A percentile compares a stretch with the other conserved stretches of the same genome.
Evolutionary conservation across 2,888 invertebrate genomes (phyloP).

Genomic region (Heliconius charithonia): DNA sequence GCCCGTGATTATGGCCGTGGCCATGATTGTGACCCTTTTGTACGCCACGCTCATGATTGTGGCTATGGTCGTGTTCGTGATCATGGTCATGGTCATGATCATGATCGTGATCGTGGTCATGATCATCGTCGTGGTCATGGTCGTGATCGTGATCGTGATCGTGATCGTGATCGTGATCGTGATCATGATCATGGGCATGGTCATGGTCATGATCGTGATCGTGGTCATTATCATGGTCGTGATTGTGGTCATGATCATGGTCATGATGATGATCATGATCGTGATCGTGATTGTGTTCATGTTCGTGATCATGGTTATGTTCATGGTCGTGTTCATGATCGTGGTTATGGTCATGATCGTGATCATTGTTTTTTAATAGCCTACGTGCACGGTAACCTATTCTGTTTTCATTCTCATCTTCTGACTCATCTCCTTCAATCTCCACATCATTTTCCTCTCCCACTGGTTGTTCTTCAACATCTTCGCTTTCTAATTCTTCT

Average conservation of each 20-base stretch:
- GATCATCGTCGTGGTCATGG: not conserved
- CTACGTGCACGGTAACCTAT: constrained; percentile 5
- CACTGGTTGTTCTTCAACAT: constrained; percentile 21
- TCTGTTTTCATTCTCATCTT: constrained; percentile 30
- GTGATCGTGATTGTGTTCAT: not conserved
- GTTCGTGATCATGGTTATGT: not conserved
- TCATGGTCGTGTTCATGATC: constrained; percentile 30
- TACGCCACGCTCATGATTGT: not conserved
- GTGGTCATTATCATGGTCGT: constrained; percentile 38
- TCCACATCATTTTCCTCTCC: constrained; percentile 38
- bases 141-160: not conserved
- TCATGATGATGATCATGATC: constrained; percentile 28
- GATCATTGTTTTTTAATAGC: constrained; percentile 8
- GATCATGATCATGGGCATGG: not conserved
- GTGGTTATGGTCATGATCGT: constrained; percentile 28
- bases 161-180: not conserved
- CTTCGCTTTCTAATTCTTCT: constrained; percentile 51
- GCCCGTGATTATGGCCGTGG: not conserved
- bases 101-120: not conserved
- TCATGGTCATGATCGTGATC: constrained; percentile 29
- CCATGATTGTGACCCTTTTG: not conserved
- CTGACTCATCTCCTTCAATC: constrained; percentile 47
- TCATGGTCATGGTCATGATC: not conserved
- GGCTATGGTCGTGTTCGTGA: not conserved
- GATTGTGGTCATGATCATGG: constrained; percentile 31